These are phyloP conservation scores for Bettongia penicillata DNA, from an alignment of 2,113 vertebrate species.

Conservation along the genomic window DNA sequence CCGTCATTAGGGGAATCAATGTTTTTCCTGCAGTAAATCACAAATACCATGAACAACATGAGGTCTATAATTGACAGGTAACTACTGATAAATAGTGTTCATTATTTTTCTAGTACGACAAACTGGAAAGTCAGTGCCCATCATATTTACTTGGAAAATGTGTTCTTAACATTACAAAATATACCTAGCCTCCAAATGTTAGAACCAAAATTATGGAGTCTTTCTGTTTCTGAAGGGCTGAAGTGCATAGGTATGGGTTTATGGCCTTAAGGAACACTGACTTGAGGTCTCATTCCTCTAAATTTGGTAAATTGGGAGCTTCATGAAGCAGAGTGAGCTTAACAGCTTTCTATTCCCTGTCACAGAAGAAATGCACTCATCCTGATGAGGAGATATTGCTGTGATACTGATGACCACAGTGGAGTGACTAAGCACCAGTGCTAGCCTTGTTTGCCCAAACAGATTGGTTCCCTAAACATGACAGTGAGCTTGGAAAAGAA, in stretches of 20 bases:
- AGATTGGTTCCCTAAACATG: constrained; percentile 53
- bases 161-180: constrained; percentile 3
- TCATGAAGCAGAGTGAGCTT: neutral
- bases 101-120: constrained; percentile 36
- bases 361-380: neutral
- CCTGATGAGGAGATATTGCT: constrained; percentile 44
- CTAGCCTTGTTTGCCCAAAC: constrained; percentile 74
- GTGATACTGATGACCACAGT: constrained; percentile 68
- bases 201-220: neutral
- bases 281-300: neutral
- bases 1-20: neutral
- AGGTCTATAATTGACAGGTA: neutral
- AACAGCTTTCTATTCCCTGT: neutral
- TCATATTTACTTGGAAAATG: constrained; percentile 45
- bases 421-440: constrained; percentile 64
- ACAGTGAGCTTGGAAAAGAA: constrained; percentile 63
- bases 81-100: constrained; percentile 15
- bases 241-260: neutral
- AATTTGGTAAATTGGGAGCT: neutral
- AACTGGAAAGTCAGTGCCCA: neutral
- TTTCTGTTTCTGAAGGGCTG: neutral
- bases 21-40: constrained; percentile 50
- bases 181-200: neutral
- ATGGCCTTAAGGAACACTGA: neutral
- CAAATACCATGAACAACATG: constrained; percentile 10